Percentiles rank a stretch among this genome's conserved stretches.
Conservation (phyloP, 2,888 invertebrate species). For the Dioctria linearis region DNA sequence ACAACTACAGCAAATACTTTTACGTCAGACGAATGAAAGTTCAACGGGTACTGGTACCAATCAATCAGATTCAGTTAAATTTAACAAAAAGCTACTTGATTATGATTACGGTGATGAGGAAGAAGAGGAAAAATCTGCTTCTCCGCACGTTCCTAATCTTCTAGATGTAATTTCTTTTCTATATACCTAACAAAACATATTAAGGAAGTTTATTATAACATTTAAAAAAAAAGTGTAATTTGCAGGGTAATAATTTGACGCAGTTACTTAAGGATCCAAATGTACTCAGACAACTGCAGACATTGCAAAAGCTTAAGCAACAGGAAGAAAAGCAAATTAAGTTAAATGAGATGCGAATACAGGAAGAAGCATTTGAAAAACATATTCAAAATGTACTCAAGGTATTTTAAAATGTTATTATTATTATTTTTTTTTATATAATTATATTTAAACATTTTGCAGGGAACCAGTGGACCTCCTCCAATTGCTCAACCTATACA, state of each 20-base stretch:
- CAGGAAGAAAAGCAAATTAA: constrained; percentile 79
- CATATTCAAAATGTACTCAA: constrained; percentile 82
- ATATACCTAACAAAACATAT: constrained; percentile 50
- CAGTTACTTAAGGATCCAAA: constrained; percentile 84
- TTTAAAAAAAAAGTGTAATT: constrained; percentile 51
- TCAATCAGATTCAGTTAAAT: constrained; percentile 75
- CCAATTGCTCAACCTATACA: constrained; percentile 70
- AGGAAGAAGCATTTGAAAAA: constrained; percentile 83
- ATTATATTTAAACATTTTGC: not conserved
- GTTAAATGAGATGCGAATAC: constrained; percentile 80
- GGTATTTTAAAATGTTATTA: constrained; percentile 69
- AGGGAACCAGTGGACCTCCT: constrained; percentile 51
- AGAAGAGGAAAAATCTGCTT: constrained; percentile 76
- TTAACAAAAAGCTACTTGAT: constrained; percentile 88
- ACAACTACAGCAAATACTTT: constrained; percentile 76
- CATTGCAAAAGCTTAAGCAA: constrained; percentile 76
- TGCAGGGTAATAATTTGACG: constrained; percentile 69
- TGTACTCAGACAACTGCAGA: constrained; percentile 91
- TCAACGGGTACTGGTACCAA: constrained; percentile 54
- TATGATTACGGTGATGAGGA: constrained; percentile 95
- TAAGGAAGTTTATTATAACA: constrained; percentile 40
- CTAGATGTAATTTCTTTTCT: constrained; percentile 60
- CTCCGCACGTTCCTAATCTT: constrained; percentile 61
- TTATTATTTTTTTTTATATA: constrained; percentile 39
- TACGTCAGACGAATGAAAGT: constrained; percentile 66